These are phyloP conservation scores for Goniozus legneri DNA, from an alignment of 1,140 invertebrate species.

Conservation along the genomic window DNA sequence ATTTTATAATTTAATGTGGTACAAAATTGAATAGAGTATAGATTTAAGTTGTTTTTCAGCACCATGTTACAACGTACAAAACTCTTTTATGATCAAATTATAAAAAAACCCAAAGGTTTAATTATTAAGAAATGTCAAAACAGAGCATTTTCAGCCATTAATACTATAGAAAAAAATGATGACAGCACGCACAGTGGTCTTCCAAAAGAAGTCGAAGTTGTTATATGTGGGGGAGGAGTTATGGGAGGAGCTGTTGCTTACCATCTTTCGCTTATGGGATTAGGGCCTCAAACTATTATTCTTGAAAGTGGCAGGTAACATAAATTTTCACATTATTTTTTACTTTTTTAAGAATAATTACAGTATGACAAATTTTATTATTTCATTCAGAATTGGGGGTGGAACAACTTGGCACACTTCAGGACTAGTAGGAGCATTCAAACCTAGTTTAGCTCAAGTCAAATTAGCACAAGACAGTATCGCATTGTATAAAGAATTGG, in stretches of 20 bases:
- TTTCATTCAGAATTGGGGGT: constrained; percentile 68
- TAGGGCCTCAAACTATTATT: constrained; percentile 77
- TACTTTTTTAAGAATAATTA: background rate
- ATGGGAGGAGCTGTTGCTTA: constrained; percentile 93
- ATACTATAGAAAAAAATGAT: constrained; percentile 14
- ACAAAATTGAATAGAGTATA: constrained; percentile 16
- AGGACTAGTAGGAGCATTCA: constrained; percentile 81
- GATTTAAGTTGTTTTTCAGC: too few species aligned
- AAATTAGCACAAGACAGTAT: constrained; percentile 81
- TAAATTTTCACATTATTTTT: background rate
- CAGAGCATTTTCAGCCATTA: constrained; percentile 3
- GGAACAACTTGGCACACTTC: constrained; percentile 84
- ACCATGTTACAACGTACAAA: constrained; percentile 26
- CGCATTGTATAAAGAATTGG: constrained; percentile 77
- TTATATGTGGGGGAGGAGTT: constrained; percentile 92
- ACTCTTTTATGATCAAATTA: constrained; percentile 16
- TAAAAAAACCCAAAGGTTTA: background rate
- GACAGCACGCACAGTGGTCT: constrained; percentile 6
- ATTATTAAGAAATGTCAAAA: constrained; percentile 6
- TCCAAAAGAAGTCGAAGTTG: constrained; percentile 61
- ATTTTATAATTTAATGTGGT: too few species aligned
- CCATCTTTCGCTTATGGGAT: constrained; percentile 82
- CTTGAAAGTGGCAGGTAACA: constrained; percentile 75
- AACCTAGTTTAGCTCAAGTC: constrained; percentile 76
- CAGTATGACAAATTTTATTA: constrained; percentile 4